Evolutionary conservation across 2,113 vertebrate species (phyloP).

Genomic region (Sander lucioperca): DNA sequence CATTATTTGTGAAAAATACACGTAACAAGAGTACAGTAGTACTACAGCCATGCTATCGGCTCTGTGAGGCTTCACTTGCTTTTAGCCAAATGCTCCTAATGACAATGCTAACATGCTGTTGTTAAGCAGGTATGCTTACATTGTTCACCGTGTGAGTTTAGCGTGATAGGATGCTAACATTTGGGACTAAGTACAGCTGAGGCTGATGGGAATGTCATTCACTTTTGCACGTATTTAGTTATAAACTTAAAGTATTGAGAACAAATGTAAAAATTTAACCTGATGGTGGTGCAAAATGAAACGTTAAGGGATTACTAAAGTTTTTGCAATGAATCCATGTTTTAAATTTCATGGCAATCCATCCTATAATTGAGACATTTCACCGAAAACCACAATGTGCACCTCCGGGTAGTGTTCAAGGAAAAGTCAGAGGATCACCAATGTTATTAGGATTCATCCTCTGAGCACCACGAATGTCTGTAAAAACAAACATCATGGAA

Average conservation of each 20-base stretch:
- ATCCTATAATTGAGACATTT: background rate
- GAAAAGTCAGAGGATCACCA: background rate
- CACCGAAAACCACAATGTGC: background rate
- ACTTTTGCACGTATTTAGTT: background rate
- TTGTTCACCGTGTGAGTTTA: background rate
- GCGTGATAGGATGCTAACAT: background rate
- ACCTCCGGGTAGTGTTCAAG: background rate
- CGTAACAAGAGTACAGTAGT: too few species aligned
- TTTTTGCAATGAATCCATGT: background rate
- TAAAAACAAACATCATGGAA: background rate
- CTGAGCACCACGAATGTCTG: background rate
- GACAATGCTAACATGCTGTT: background rate
- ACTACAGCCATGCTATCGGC: too few species aligned
- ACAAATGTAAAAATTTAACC: background rate
- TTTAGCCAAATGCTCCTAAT: too few species aligned
- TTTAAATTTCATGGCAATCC: background rate
- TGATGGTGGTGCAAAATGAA: background rate
- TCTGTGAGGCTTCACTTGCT: too few species aligned
- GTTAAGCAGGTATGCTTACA: background rate
- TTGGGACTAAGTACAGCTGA: background rate
- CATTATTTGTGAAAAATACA: too few species aligned
- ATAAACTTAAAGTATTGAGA: background rate
- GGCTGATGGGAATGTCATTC: background rate
- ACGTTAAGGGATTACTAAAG: background rate
- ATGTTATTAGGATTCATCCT: background rate